Evolutionary conservation across 1,140 invertebrate genomes (phyloP), one percentile per base, ranked within the genome.

Genomic region (Atta cephalotes): DNA sequence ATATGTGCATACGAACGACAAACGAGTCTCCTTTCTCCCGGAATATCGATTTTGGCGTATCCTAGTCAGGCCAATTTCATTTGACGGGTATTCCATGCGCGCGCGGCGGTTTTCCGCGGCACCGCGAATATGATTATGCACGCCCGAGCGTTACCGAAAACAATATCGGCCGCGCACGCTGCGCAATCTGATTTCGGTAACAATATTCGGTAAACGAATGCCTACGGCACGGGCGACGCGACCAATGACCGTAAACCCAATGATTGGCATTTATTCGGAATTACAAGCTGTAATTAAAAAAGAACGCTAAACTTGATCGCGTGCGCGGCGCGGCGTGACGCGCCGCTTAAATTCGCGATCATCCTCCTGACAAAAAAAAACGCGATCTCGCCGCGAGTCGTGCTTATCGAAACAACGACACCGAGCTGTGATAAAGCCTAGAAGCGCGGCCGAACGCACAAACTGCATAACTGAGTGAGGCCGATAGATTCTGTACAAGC

Each of bases 141-240:
- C 70, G 82, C 60, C 79, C 4, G 84, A 60, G 53, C 77, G 71
- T 87, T 58, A 88, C 72, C 62, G 78, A 82, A 90, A 86, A 90
- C 88, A 90, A 89, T 90, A 87, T 90, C 68, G 84, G 84, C 12
- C 56, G 70, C 9, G n/a, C 70, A 63, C 56, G 62, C 12, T 2
- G 28, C 77, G 39, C 80, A 87, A 90, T 89, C 63, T 18, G 85
- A 86, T 90, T 90, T 87, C 53, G 21, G 21, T 87, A 79, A 90
- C 88, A 90, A 90, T 90, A 90, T 77, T 28, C 63, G 84, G 84
- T 78, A 90, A 89, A 90, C 71, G 85, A 90, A 90, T 82, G 85
- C 71, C 60, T 63, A 49, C 18, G 80, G 56, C 25, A 39, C 21
- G 51, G 21, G 12, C 63, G 63, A 58, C 18, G 60, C 77, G 65